phyloP scores from a whole-genome alignment of 2,113 vertebrate species.

The Gymnocephalus cernua region DNA sequence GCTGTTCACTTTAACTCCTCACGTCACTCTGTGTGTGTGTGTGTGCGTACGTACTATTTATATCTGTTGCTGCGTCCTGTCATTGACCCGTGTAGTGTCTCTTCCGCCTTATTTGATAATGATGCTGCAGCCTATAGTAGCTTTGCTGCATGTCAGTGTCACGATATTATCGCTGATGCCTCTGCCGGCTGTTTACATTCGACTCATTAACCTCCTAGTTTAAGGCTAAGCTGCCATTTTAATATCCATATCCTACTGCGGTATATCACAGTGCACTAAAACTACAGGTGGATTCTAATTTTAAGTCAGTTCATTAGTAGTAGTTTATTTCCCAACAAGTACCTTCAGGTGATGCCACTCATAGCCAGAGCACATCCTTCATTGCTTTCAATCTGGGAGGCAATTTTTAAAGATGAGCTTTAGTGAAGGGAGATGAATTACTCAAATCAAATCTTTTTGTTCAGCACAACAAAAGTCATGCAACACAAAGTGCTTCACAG shows the following conservation, averaged over 20 bases:
- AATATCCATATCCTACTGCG: neutral
- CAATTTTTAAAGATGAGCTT: neutral
- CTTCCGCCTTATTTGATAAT: conserved; percentile 62
- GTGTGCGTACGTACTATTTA: conserved; percentile 48
- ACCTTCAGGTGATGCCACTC: neutral
- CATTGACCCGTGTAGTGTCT: conserved; percentile 50
- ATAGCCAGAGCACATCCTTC: neutral
- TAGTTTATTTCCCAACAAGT: neutral
- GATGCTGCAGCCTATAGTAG: conserved; percentile 38
- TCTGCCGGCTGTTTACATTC: conserved; percentile 36
- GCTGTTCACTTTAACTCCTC: conserved; percentile 64
- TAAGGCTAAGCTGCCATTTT: neutral
- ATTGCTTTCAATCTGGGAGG: neutral
- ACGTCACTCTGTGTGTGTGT: conserved; percentile 11
- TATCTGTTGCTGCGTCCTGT: conserved; percentile 54
- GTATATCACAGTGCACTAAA: neutral
- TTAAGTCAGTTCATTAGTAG: neutral
- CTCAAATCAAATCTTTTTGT: no score
- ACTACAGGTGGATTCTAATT: neutral
- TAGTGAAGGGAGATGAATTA: neutral
- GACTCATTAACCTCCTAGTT: conserved; percentile 40
- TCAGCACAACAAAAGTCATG: no score
- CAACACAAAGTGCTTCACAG: no score
- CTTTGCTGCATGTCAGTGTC: conserved; percentile 35
- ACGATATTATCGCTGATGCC: conserved; percentile 32